Conservation (phyloP, 2,113 vertebrate species). For the Ramphastos sulfuratus region DNA sequence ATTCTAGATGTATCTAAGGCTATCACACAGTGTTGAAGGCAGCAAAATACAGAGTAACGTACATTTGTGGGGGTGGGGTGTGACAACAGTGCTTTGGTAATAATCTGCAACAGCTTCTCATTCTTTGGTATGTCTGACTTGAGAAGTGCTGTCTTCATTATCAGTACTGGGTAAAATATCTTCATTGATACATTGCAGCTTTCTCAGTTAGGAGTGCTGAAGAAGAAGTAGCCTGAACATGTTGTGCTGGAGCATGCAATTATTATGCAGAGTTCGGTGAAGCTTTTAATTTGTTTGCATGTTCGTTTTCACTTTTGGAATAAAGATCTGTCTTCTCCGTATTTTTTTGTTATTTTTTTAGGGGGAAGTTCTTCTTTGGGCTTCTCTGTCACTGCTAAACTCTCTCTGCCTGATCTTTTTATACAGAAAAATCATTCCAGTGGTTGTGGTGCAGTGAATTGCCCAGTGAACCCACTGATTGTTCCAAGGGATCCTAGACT, state of each 20-base stretch:
- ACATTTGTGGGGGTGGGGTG: background rate
- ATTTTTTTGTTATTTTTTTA: background rate
- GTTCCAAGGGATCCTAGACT: background rate
- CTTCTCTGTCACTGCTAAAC: background rate
- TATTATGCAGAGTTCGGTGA: constrained; percentile 13
- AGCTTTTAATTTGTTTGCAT: constrained; percentile 14
- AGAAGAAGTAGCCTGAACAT: background rate
- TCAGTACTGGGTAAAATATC: background rate
- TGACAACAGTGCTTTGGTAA: background rate
- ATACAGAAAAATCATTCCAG: background rate
- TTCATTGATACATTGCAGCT: background rate
- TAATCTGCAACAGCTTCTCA: background rate
- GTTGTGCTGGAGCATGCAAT: background rate
- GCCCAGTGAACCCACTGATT: background rate
- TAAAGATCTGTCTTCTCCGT: constrained; percentile 26
- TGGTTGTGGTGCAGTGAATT: background rate
- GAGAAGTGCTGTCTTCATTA: background rate
- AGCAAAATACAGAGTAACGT: background rate
- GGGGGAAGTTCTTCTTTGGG: background rate
- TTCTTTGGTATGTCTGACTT: background rate
- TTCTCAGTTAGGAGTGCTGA: background rate
- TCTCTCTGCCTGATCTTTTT: constrained; percentile 1
- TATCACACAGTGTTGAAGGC: background rate
- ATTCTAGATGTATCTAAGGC: background rate
- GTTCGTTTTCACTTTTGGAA: constrained; percentile 32